Conservation (phyloP, 2,888 invertebrate genomes). For the Elgonia sp. region DNA sequence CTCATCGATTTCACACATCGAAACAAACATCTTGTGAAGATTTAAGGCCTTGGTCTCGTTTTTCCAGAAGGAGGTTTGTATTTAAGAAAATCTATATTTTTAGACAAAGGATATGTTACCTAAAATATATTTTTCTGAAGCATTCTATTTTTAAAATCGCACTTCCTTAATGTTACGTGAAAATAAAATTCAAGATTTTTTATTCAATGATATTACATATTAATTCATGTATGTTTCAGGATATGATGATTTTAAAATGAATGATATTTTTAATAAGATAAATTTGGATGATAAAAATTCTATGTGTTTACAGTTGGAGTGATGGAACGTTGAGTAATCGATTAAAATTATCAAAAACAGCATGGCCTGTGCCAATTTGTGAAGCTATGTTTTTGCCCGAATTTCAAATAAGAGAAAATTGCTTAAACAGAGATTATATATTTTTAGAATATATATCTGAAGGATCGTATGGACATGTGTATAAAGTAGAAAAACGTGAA, state of each 20-base stretch:
- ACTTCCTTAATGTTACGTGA: too few relatives aligned
- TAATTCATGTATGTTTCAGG: too few relatives aligned
- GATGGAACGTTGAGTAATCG: constrained; percentile 90
- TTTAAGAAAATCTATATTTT: too few relatives aligned
- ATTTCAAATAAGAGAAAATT: constrained; percentile 90
- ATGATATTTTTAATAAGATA: too few relatives aligned
- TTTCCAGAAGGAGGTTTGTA: constrained; percentile 89
- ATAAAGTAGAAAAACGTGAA: constrained; percentile 91
- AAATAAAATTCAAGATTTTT: too few relatives aligned
- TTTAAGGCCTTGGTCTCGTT: constrained; percentile 89
- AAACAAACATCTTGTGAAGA: constrained; percentile 79
- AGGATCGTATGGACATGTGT: constrained; percentile 97
- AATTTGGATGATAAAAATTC: too few relatives aligned
- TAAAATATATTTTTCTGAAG: too few relatives aligned
- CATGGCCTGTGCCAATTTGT: constrained; percentile 94
- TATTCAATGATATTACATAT: too few relatives aligned
- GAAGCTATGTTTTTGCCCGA: constrained; percentile 96
- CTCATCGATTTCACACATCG: constrained; percentile 66
- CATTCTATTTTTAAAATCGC: too few relatives aligned
- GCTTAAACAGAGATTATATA: constrained; percentile 87
- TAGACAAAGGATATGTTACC: too few relatives aligned
- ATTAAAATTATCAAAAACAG: constrained; percentile 89
- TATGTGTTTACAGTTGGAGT: constrained; percentile 88
- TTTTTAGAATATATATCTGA: constrained; percentile 93
- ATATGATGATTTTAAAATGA: too few relatives aligned